Base-by-base conservation (phyloP, 2,113 vertebrate species). In the Calyptommatus sinebrachiatus region DNA sequence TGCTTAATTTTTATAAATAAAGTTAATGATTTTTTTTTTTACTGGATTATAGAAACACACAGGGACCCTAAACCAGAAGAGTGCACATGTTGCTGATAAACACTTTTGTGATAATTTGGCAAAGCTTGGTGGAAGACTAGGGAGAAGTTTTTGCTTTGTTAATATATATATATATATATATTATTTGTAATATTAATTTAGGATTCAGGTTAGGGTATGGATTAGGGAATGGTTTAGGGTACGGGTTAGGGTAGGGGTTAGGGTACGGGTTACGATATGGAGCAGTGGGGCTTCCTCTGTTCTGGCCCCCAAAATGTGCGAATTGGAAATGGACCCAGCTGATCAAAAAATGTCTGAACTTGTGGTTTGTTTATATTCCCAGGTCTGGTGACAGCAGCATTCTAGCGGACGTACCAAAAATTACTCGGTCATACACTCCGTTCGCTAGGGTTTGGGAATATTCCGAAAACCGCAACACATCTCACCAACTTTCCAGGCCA, bases 361-460 rank as follows among this genome's bases (percentile, higher is more conserved):
- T 72, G 28, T 73, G 85, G 28, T 21, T 84, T 74, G 80, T 65
- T 82, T 89, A 31, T 57, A 82, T 86, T 57, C 78, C 80, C 72
- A 35, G 88, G 71, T 71, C 61, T 24, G 18, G 53, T 2, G 71
- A 86, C 31, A 86, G 48, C 41, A 67, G 78, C 69, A 85, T 85
- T 77, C 71, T 85, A 81, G 86, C 91, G 4, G 92, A 93, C 35
- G 90, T 87, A 0, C 11, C 66, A 0, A 81, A 92, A 84, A 92
- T 88, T 0, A 83, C 86, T 62, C 92, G 87, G 82, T 92, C 92
- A 6, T 96, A 96, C 86, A 95, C 96, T 0, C 97, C 98, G 0
- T 98, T 97, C 88, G 96, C 96, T 82, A 96, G 95, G 84, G 97
- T 99, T 73, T 86, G 98, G 95, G 97, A 98, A 84, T 92, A 95